Percentiles rank a stretch among this genome's conserved stretches.
phyloP scores from a whole-genome alignment of 2,113 vertebrate species.

The Pholis gunnellus region DNA sequence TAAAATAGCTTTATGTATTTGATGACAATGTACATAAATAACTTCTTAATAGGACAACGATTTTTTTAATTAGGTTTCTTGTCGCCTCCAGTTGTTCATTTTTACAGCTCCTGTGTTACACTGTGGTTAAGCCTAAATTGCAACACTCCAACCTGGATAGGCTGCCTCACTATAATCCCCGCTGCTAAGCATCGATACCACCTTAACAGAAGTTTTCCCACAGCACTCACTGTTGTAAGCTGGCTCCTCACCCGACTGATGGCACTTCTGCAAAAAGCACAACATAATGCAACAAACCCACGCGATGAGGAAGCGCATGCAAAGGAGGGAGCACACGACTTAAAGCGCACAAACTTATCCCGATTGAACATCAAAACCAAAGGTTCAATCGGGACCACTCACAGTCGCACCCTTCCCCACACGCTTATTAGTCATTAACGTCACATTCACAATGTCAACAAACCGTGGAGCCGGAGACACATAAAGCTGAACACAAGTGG shows the following conservation, averaged over 20 bases:
- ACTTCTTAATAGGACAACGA: not conserved
- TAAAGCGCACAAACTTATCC: not conserved
- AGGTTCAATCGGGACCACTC: slow-evolving; percentile 3
- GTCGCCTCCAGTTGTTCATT: not conserved
- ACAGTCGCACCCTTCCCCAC: slow-evolving; percentile 40
- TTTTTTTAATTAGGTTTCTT: not conserved
- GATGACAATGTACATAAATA: not conserved
- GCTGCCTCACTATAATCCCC: slow-evolving; percentile 25
- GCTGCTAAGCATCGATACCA: not conserved
- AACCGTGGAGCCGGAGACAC: not conserved
- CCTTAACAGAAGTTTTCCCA: slow-evolving; percentile 16
- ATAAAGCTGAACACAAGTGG: not conserved
- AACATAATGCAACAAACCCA: not conserved
- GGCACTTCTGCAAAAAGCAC: not conserved
- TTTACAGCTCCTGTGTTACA: slow-evolving; percentile 14
- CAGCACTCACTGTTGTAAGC: not conserved
- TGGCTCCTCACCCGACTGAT: not conserved
- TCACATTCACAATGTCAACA: slow-evolving; percentile 20
- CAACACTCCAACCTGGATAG: slow-evolving; percentile 29
- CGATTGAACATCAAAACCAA: not conserved
- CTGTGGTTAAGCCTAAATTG: slow-evolving; percentile 40
- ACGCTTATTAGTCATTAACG: slow-evolving; percentile 35
- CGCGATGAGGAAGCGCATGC: not conserved
- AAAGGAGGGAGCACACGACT: not conserved
- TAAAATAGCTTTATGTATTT: not conserved